Evolutionary conservation across 2,113 vertebrate genomes (phyloP), one percentile per base, ranked within the genome.

Genomic region (Phylloscopus trochilus): DNA sequence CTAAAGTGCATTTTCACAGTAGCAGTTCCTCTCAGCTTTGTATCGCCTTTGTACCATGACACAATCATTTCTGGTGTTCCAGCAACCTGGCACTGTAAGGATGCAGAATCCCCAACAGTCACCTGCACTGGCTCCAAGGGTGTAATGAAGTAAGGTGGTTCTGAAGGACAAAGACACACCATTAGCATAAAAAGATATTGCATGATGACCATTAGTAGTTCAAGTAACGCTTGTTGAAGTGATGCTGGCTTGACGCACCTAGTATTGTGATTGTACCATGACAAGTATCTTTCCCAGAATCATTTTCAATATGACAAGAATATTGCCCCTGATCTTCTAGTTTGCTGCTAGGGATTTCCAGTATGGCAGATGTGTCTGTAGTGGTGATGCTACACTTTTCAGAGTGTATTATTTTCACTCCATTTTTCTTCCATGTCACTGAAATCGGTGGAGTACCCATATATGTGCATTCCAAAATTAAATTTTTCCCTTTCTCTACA

Each of bases 21-120:
- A 83, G 98, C 98, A 74, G 98, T 98, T 82, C 99, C 99, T 76
- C 99, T 98, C 58, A 99, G 97, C 92, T 99, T 99, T 47, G 99
- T 99, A 63, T 99, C 99, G 0, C 98, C 99, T 97, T 99, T 99
- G 95, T 99, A 99, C 99, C 99, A 99, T 3, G 99, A 98, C 80
- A 99, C 98, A 94, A 99, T 99, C 93, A 99, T 99, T 97, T 99
- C 99, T 91, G 99, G 99, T 28, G 99, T 99, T 90, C 99, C 99
- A 52, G 97, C 98, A n/a, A 99, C 97, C 92, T 98, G 98, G 89
- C 99, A 99, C 97, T 98, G 99, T 68, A 99, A 98, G 95, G 99
- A 99, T 83, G 98, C 97, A 44, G 98, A 98, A 78, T 99, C 99
- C 66, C 99, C 99, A 46, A 98, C 86, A 31, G 98, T 98, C 95